Percentiles rank a stretch among this genome's conserved stretches.
phyloP scores from a whole-genome alignment of 2,888 invertebrate genomes.

The Drosophila macrospina region DNA sequence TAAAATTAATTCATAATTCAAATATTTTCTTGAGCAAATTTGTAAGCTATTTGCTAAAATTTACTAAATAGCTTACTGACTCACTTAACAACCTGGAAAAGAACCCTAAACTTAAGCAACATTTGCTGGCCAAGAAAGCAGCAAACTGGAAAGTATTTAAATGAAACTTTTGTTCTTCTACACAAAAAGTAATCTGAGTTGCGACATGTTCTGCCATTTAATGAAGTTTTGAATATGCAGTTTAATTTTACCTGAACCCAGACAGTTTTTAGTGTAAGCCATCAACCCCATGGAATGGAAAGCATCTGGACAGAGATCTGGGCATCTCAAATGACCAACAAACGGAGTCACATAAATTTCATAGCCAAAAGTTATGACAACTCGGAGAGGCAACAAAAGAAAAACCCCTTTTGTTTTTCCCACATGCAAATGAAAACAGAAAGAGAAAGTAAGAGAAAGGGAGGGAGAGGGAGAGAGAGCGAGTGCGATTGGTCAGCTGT shows the following conservation, averaged over 20 bases:
- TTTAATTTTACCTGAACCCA: conserved; percentile 34
- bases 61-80: too few species aligned
- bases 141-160: conserved; percentile 11
- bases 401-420: conserved; percentile 70
- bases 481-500: conserved; percentile 70
- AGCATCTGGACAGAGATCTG: too few species aligned
- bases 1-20: too few species aligned
- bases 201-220: conserved; percentile 1
- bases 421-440: conserved; percentile 48
- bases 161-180: not conserved
- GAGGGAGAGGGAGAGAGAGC: conserved; percentile 8
- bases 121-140: not conserved
- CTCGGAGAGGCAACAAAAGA: conserved; percentile 44
- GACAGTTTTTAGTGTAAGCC: not conserved
- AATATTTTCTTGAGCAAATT: too few species aligned
- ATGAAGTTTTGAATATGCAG: conserved; percentile 17
- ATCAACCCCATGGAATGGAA: conserved; percentile 20
- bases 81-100: not conserved
- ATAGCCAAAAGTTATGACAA: conserved; percentile 64
- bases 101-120: too few species aligned
- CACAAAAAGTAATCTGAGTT: not conserved
- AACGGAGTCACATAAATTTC: conserved; percentile 52
- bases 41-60: too few species aligned
- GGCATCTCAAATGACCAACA: conserved; percentile 58
- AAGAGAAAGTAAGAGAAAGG: not conserved